phyloP scores from a whole-genome alignment of 2,113 vertebrate species.

The Rhabdornis inornatus region DNA sequence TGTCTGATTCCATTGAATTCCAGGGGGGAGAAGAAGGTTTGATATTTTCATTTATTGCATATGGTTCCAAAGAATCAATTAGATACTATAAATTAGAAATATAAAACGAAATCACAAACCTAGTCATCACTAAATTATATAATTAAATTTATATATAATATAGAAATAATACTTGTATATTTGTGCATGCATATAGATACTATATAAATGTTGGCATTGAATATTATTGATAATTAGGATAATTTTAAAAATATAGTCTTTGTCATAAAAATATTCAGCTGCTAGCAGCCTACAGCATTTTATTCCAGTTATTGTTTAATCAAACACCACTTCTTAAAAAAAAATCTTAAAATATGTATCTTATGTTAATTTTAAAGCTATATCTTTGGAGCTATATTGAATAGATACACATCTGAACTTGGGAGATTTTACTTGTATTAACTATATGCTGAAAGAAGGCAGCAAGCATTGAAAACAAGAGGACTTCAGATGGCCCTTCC shows the following conservation, averaged over 20 bases:
- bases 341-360: neutral
- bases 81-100: slow-evolving; percentile 72
- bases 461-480: neutral
- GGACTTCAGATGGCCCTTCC: neutral
- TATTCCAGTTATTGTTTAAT: neutral
- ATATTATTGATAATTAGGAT: neutral
- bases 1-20: slow-evolving; percentile 34
- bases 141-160: neutral
- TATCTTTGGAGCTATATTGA: neutral
- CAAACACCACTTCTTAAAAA: neutral
- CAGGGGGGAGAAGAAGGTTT: slow-evolving; percentile 6
- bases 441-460: neutral
- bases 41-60: slow-evolving; percentile 36
- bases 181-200: neutral
- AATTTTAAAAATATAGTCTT: neutral
- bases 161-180: neutral
- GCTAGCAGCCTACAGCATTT: neutral
- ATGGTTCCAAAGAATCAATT: slow-evolving; percentile 58
- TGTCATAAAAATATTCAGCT: neutral
- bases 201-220: neutral
- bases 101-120: neutral
- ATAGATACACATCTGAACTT: neutral
- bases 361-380: neutral
- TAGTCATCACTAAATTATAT: neutral
- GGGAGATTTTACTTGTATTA: neutral